A percentile compares a stretch with the other conserved stretches of the same genome.
These are phyloP conservation scores for Malurus alboscapulatus DNA, from an alignment of 2,113 vertebrate genomes.

Conservation along the genomic window DNA sequence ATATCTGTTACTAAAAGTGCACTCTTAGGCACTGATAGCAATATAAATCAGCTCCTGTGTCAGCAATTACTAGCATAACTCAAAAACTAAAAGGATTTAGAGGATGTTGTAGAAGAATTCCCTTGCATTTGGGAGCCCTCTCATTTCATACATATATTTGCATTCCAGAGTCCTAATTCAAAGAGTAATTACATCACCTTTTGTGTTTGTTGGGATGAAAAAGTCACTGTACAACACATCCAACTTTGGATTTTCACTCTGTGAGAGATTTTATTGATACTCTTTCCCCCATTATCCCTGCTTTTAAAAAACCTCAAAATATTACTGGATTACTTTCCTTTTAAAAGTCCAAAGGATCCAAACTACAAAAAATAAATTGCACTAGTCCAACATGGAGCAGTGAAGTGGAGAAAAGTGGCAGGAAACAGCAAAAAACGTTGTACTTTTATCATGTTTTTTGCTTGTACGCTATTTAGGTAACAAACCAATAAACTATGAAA, in stretches of 20 bases:
- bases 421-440: not conserved
- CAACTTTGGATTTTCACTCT: not conserved
- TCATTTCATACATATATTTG: not conserved
- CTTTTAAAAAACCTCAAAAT: not conserved
- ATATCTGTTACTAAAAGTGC: not conserved
- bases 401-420: not conserved
- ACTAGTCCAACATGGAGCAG: not conserved
- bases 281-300: not conserved
- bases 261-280: not conserved
- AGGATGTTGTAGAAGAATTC: not conserved
- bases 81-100: not conserved
- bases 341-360: not conserved
- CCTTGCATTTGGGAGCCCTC: not conserved
- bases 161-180: not conserved
- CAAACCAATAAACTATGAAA: not conserved
- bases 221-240: not conserved
- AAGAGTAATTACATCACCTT: not conserved
- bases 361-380: not conserved
- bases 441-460: not conserved
- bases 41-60: not conserved
- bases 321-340: not conserved
- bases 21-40: not conserved
- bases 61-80: not conserved
- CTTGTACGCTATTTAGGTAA: not conserved
- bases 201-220: not conserved